phyloP scores from a whole-genome alignment of 2,888 invertebrate species.

The Aproaerema taeniolella region DNA sequence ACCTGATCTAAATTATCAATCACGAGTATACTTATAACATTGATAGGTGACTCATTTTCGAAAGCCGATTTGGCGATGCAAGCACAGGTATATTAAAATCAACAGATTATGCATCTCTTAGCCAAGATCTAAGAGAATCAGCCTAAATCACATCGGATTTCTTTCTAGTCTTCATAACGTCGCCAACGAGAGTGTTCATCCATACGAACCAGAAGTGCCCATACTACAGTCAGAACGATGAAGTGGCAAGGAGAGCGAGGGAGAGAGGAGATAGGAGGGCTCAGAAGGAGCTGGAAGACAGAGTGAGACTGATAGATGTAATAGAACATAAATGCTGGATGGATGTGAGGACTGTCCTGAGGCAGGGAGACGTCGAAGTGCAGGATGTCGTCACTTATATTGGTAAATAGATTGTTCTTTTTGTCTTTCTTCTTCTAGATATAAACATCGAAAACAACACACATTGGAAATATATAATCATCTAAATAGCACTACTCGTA shows the following conservation, averaged over 20 bases:
- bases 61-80: too few relatives aligned
- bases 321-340: constrained; percentile 57
- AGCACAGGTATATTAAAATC: too few relatives aligned
- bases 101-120: too few relatives aligned
- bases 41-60: too few relatives aligned
- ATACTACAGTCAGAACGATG: constrained; percentile 68
- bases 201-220: constrained; percentile 56
- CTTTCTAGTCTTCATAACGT: constrained; percentile 78
- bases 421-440: too few relatives aligned
- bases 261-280: constrained; percentile 13
- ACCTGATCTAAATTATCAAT: too few relatives aligned
- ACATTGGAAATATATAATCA: too few relatives aligned
- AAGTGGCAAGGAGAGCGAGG: constrained; percentile 32
- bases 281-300: constrained; percentile 27
- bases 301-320: constrained; percentile 48
- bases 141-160: too few relatives aligned
- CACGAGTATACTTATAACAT: too few relatives aligned
- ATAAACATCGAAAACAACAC: too few relatives aligned
- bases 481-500: too few relatives aligned
- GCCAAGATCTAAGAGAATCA: too few relatives aligned
- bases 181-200: constrained; percentile 75
- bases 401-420: constrained; percentile 51
- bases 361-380: constrained; percentile 64
- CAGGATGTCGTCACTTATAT: constrained; percentile 72
- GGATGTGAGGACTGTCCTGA: constrained; percentile 55